Evolutionary conservation across 1,140 invertebrate genomes (phyloP), one percentile per base, ranked within the genome.

Genomic region (Coenobita brevimanus): DNA sequence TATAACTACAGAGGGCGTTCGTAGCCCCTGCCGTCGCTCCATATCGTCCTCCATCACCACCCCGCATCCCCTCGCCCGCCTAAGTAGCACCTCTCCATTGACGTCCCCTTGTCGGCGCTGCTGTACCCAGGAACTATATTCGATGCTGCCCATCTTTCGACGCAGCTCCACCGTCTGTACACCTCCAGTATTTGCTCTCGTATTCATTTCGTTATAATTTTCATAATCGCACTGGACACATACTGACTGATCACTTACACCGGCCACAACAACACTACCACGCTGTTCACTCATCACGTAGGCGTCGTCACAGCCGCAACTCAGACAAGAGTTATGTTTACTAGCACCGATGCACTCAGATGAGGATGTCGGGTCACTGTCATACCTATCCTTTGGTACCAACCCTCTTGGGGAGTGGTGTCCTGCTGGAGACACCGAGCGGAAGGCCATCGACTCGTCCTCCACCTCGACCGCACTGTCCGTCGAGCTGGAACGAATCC

Each of bases 1-100:
- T 1, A 97, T 95, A 2, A 97, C 96, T 24, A 97, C 96, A 27
- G 96, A 96, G 0, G 96, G 96, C 0, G 96, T 96, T 43, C 96
- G 41, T 15, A 89, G 36, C 57, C 62, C 82, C 24, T 41, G 57
- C 43, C 64, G 73, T 30, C 38, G 30, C 0, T 30, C 8, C 1
- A 67, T 79, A 13, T 75, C 27, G 21, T 15, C 27, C 24, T 69
- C 54, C n/a, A 73, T 69, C n/a, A 82, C 62, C 3, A 54, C 69
- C 30, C 84, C 73, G 27, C 50, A 87, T 6, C 73, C 89, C 36
- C 76, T 43, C 21, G 64, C 46, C 1, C 46, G 67, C 8, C 89
- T 67, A 4, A 82, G 60, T 3, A 76, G 69, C 46, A 41, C 69
- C n/a, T 89, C 79, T 13, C 60, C 71, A n/a, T 89, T 82, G 13